These are phyloP conservation scores for Belgica antarctica DNA, from an alignment of 2,888 invertebrate genomes.

Conservation along the genomic window DNA sequence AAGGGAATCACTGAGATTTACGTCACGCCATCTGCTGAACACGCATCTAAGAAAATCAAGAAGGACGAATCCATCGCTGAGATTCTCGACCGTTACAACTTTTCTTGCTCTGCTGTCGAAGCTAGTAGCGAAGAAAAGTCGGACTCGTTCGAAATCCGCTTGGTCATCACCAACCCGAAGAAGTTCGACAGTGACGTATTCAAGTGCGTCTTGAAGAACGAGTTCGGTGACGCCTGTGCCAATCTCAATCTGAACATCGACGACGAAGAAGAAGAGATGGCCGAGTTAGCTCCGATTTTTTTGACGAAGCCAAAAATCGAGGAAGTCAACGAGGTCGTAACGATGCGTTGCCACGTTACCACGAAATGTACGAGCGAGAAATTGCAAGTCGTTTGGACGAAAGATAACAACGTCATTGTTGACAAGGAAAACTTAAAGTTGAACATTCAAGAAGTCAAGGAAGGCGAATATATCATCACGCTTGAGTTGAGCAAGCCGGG, in stretches of 20 bases:
- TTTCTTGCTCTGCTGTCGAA: slow-evolving; percentile 39
- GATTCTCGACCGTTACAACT: slow-evolving; percentile 65
- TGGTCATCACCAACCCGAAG: slow-evolving; percentile 39
- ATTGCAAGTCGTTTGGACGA: slow-evolving; percentile 79
- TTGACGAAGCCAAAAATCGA: slow-evolving; percentile 85
- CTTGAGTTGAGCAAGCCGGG: slow-evolving; percentile 87
- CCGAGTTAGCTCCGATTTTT: slow-evolving; percentile 86
- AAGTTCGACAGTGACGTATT: slow-evolving; percentile 44
- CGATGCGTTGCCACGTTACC: slow-evolving; percentile 82
- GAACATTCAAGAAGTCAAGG: slow-evolving; percentile 69
- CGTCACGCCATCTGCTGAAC: slow-evolving; percentile 79
- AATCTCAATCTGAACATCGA: slow-evolving; percentile 96
- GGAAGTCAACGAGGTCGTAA: slow-evolving; percentile 77
- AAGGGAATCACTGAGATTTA: slow-evolving; percentile 56
- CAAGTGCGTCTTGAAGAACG: slow-evolving; percentile 85
- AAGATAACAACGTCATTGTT: slow-evolving; percentile 73
- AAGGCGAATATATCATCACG: slow-evolving; percentile 81
- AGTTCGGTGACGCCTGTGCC: slow-evolving; percentile 94
- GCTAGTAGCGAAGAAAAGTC: slow-evolving; percentile 30
- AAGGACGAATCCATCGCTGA: slow-evolving; percentile 76
- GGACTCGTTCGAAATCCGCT: slow-evolving; percentile 37
- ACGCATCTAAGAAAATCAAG: slow-evolving; percentile 80
- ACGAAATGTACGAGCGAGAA: slow-evolving; percentile 67
- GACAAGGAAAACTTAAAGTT: slow-evolving; percentile 80
- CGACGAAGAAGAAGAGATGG: slow-evolving; percentile 90